Base-by-base conservation (phyloP, 2,888 invertebrate genomes). In the Thera britannica region DNA sequence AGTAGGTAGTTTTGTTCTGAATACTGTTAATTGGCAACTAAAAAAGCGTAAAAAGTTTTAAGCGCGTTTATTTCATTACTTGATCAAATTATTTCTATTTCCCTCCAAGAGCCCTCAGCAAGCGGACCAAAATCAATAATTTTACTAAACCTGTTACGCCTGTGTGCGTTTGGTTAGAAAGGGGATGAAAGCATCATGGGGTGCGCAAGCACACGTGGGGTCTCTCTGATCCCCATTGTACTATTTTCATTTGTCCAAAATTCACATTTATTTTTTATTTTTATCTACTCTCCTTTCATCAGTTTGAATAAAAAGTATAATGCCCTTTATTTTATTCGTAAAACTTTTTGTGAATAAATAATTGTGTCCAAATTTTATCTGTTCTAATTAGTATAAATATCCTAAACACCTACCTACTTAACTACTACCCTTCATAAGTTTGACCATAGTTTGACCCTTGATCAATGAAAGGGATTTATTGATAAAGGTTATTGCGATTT, bases 121-220 rank as follows among this genome's bases (percentile, higher is more conserved):
- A 56, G 38, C 35, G 41, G 8, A 35, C 46, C 60, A 70, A 66
- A 73, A 75, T 75, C 75, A 68, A 75, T 75, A 75, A 38, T 36
- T 63, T 56, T 55, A 65, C 62, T 36, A 56, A 75, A 71, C 74
- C 69, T 67, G 75, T 74, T 74, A 57, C 61, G 49, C 54, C 66
- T 68, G 61, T 58, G 62, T 66, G 68, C 57, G 62, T 56, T 62
- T 36, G 55, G 12, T 8, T 57, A 11, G 41, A 57, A 58, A 56
- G 72, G 74, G 73, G 72, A 73, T 72, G 69, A 65, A 69, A 70
- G 49, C 56, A 9, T 36, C 65, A 64, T 63, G 72, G 74, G 72
- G 74, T 72, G 75, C 74, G 74, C 74, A 69, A 51, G 75, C 72
- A 70, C 69, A 68, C 67, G 59, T 44, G 59, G 70, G 68, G 68